A percentile compares a stretch with the other conserved stretches of the same genome.
These are phyloP conservation scores for Drosophila grimshawi DNA, from an alignment of 1,140 invertebrate genomes.

Conservation along the genomic window DNA sequence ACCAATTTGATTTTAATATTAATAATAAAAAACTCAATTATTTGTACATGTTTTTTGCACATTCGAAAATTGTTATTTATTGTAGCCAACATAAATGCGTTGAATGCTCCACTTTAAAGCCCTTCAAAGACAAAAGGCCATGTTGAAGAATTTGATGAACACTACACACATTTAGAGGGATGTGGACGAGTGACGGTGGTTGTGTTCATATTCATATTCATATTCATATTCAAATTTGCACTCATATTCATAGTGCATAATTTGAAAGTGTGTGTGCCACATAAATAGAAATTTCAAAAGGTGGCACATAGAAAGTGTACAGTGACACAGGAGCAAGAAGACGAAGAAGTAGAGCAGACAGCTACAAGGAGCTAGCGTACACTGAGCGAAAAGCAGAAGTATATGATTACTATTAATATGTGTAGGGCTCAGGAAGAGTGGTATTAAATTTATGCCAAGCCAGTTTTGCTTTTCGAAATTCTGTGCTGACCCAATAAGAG, in stretches of 20 bases:
- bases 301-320: constrained; percentile 32
- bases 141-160: constrained; percentile 12
- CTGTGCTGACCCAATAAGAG: no score
- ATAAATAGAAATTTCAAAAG: constrained; percentile 47
- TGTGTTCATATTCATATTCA: constrained; percentile 10
- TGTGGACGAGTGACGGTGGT: no score
- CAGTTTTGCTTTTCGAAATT: no score
- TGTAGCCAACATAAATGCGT: not conserved
- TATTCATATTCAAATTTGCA: constrained; percentile 16
- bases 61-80: not conserved
- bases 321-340: not conserved
- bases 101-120: not conserved
- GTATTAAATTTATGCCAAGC: no score
- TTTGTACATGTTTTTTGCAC: not conserved
- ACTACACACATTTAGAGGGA: not conserved
- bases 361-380: not conserved
- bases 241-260: constrained; percentile 13
- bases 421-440: no score
- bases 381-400: no score
- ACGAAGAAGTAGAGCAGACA: not conserved
- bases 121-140: constrained; percentile 3
- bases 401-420: no score
- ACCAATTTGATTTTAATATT: not conserved
- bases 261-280: not conserved
- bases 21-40: not conserved